Conservation (phyloP, 2,888 invertebrate genomes). For the Trachelus iudaicus region DNA sequence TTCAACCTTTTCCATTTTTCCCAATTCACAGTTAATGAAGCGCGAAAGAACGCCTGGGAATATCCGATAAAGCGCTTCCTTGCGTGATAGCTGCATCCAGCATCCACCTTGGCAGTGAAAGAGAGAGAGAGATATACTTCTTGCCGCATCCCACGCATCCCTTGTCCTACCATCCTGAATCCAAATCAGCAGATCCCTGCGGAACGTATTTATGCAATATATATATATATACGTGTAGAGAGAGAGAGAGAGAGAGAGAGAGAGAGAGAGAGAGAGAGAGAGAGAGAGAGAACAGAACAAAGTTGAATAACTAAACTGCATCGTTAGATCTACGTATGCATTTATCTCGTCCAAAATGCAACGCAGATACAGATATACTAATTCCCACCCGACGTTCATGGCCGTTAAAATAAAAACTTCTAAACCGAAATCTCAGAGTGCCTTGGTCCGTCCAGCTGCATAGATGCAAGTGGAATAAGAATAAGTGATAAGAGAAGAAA, state of each 20-base stretch:
- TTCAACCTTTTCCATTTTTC: conserved; percentile 41
- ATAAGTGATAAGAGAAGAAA: background rate
- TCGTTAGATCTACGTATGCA: background rate
- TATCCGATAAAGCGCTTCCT: conserved; percentile 35
- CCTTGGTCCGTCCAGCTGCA: background rate
- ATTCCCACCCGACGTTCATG: background rate
- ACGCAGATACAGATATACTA: background rate
- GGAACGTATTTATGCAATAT: background rate
- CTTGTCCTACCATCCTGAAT: background rate
- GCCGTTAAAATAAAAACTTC: background rate
- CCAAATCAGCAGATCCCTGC: background rate
- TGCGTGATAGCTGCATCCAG: background rate
- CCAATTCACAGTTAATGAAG: conserved; percentile 58
- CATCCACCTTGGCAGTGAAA: background rate
- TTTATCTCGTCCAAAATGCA: background rate
- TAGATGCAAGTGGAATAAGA: background rate
- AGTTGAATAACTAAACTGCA: background rate
- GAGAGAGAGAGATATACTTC: too few species aligned
- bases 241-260: too few species aligned
- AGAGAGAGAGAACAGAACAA: background rate
- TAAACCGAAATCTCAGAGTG: background rate
- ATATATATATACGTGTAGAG: too few species aligned
- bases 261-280: too few species aligned
- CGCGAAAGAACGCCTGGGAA: conserved; percentile 44
- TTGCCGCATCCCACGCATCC: background rate